These are phyloP conservation scores for Cantharis flavilabris DNA, from an alignment of 2,888 invertebrate species.

Conservation along the genomic window DNA sequence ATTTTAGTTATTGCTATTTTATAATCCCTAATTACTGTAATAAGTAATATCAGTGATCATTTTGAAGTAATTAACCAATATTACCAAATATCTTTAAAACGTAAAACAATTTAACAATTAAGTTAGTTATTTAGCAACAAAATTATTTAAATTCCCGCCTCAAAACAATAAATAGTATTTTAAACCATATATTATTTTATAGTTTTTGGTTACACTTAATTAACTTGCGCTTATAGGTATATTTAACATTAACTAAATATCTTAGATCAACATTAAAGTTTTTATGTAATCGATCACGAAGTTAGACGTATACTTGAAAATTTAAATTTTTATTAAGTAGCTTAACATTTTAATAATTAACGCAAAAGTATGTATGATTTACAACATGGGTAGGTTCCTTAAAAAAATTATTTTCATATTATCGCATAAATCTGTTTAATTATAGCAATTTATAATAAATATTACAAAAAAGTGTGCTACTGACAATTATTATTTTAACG, in stretches of 20 bases:
- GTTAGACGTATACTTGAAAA: neutral
- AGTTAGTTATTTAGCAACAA: conserved; percentile 3
- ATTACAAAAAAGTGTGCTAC: neutral
- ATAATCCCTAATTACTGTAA: conserved; percentile 16
- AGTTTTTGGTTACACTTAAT: conserved; percentile 6
- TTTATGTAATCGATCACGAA: conserved; percentile 1
- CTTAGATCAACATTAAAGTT: neutral
- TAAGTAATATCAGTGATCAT: conserved; percentile 8
- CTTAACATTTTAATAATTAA: neutral
- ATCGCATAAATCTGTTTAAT: neutral
- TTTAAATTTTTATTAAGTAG: neutral
- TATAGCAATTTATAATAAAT: neutral
- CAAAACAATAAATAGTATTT: conserved; percentile 9
- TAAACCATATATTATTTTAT: conserved; percentile 1
- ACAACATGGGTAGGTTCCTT: neutral
- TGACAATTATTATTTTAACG: neutral
- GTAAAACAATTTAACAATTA: conserved; percentile 13
- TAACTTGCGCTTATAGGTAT: neutral
- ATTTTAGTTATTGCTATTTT: conserved; percentile 9
- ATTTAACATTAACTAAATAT: neutral
- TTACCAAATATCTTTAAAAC: conserved; percentile 14
- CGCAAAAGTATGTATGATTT: neutral
- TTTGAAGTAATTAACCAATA: conserved; percentile 4
- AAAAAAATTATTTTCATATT: neutral
- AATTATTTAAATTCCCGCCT: conserved; percentile 15